A percentile compares a stretch with the other conserved stretches of the same genome.
Conservation (phyloP, 2,113 vertebrate genomes). For the Eulacestoma nigropectus region DNA sequence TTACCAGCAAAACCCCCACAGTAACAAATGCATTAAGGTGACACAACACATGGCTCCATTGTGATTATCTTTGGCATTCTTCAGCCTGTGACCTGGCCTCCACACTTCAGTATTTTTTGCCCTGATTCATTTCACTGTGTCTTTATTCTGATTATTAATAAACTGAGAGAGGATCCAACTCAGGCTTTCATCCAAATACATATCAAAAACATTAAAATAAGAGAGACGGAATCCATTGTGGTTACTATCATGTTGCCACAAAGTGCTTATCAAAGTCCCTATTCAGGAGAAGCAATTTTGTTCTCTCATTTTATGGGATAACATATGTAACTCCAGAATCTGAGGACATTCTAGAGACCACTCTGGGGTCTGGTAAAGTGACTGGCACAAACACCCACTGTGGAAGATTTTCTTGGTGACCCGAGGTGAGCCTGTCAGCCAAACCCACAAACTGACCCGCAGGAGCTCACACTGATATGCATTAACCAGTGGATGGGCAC, state of each 20-base stretch:
- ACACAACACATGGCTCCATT: rapidly evolving
- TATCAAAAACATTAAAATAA: neutral
- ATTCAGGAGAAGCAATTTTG: neutral
- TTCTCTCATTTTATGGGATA: neutral
- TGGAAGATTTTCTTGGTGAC: neutral
- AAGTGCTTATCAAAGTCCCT: neutral
- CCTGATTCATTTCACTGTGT: neutral
- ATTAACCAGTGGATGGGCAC: neutral
- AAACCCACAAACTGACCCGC: rapidly evolving
- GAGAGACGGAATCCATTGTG: neutral
- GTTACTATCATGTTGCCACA: neutral
- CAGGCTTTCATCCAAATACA: neutral
- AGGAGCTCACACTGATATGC: rapidly evolving
- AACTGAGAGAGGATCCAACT: neutral
- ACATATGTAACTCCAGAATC: neutral
- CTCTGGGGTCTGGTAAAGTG: rapidly evolving
- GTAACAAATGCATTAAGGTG: neutral
- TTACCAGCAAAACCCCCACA: neutral
- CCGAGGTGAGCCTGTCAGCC: neutral
- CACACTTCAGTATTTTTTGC: neutral
- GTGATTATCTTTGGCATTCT: neutral
- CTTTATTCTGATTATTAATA: neutral
- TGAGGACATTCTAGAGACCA: neutral
- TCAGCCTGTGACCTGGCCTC: neutral
- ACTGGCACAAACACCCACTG: rapidly evolving